Evolutionary conservation across 1,140 invertebrate genomes (phyloP).

Genomic region (Hylaeus volcanicus): DNA sequence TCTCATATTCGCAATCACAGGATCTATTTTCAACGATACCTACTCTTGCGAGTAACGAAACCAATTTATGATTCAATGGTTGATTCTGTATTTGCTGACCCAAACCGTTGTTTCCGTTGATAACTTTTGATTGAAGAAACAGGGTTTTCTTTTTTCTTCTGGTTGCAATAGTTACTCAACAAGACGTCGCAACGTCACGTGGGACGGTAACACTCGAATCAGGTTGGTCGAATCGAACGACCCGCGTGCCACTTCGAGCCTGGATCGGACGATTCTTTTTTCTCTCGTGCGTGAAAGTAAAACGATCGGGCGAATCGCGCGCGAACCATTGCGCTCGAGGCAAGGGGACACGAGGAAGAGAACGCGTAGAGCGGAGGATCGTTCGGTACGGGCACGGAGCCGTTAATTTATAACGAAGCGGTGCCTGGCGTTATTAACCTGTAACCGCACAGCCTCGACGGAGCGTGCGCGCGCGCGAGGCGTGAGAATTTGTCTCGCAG

Average conservation of each 20-base stretch:
- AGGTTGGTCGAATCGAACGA: background rate
- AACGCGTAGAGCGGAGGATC: conserved; percentile 41
- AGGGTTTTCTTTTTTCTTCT: no score
- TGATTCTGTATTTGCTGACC: no score
- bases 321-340: background rate
- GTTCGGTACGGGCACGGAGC: conserved; percentile 15
- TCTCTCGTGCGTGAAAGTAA: conserved; percentile 5
- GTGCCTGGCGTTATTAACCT: conserved; percentile 52
- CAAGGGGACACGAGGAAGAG: conserved; percentile 31
- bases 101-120: no score
- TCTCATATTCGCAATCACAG: no score
- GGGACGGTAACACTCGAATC: no score
- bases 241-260: background rate
- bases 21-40: no score
- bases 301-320: conserved; percentile 9
- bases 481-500: conserved; percentile 62
- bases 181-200: no score
- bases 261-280: background rate
- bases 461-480: conserved; percentile 34
- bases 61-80: no score
- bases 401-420: conserved; percentile 54
- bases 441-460: conserved; percentile 7
- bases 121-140: no score
- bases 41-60: no score
- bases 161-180: no score